These are phyloP conservation scores for Sula dactylatra DNA, from an alignment of 2,113 vertebrate species.

Conservation along the genomic window DNA sequence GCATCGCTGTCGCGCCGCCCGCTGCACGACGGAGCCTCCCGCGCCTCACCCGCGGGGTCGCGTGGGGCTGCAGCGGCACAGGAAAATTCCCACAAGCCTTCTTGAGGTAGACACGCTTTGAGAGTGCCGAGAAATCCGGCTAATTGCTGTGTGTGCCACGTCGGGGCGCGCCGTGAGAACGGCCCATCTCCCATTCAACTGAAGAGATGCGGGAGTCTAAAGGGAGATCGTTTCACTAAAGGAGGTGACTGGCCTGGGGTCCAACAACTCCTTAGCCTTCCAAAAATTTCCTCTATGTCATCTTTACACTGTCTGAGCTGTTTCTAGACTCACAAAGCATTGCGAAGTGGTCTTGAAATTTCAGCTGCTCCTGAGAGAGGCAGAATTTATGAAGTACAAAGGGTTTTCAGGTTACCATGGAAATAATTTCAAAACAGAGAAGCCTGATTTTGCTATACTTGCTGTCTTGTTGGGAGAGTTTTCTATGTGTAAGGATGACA, in stretches of 20 bases:
- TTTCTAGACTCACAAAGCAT: background rate
- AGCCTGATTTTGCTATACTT: background rate
- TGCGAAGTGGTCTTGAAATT: background rate
- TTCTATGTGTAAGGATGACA: background rate
- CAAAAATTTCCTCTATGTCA: background rate
- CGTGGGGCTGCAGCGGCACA: accelerated
- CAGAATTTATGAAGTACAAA: background rate
- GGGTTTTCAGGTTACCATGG: background rate
- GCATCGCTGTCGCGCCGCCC: background rate
- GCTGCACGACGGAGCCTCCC: background rate
- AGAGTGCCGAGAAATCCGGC: background rate
- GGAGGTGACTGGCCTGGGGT: background rate
- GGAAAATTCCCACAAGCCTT: too few species aligned
- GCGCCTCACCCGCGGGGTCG: accelerated
- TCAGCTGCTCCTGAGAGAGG: background rate
- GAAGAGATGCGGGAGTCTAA: accelerated
- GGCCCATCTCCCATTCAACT: accelerated
- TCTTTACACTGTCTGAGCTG: background rate
- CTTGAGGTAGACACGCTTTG: accelerated
- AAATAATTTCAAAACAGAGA: background rate
- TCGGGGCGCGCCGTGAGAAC: accelerated
- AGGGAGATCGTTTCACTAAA: background rate
- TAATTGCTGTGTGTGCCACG: background rate
- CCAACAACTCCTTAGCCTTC: background rate
- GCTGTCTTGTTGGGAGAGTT: background rate